phyloP scores from a whole-genome alignment of 2,888 invertebrate genomes.

The Artemia sinica region DNA sequence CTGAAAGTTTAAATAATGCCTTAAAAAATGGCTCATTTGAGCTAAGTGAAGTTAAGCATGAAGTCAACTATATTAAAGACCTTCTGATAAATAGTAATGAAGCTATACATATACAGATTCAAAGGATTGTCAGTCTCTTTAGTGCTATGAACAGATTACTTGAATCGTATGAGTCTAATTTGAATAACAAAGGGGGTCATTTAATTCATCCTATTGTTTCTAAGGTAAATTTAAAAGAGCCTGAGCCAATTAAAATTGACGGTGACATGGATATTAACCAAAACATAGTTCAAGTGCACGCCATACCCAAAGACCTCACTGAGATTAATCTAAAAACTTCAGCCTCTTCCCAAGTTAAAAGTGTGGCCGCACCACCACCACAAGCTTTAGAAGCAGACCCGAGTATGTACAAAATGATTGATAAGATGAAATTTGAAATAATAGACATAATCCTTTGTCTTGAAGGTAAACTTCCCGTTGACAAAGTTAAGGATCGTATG shows the following conservation, averaged over 20 bases:
- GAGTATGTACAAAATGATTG: background rate
- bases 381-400: background rate
- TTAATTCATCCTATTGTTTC: background rate
- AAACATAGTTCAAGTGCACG: background rate
- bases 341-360: background rate
- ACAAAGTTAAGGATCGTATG: slow-evolving; percentile 3
- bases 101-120: background rate
- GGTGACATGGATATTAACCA: background rate
- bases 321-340: background rate
- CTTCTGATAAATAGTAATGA: background rate
- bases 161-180: background rate
- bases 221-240: too few species aligned
- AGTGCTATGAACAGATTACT: background rate
- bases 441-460: background rate
- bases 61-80: background rate
- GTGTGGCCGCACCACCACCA: background rate
- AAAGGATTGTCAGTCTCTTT: background rate
- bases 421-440: background rate
- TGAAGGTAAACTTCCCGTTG: background rate
- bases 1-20: background rate
- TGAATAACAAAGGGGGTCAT: background rate
- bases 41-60: background rate
- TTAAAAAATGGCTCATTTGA: too few species aligned
- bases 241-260: background rate
- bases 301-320: background rate